These are phyloP conservation scores for Clarias pachynema DNA, from an alignment of 2,797 vertebrate species.

Conservation along the genomic window DNA sequence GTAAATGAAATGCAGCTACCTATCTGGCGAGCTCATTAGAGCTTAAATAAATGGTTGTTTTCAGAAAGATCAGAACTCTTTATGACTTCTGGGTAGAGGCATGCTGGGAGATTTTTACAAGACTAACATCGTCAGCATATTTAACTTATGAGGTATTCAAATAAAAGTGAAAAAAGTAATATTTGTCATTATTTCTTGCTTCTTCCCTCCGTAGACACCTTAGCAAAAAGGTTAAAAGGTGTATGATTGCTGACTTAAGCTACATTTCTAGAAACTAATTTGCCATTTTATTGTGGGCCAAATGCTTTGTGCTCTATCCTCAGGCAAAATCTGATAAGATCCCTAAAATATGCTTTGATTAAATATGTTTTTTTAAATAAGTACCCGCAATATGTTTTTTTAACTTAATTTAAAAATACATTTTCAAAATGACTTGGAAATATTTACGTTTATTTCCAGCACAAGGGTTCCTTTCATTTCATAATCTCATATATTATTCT, in stretches of 20 bases:
- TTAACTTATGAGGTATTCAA: not conserved
- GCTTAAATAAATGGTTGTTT: not conserved
- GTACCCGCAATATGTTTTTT: too few species aligned
- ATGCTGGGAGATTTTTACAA: conserved; percentile 13
- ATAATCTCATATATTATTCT: not conserved
- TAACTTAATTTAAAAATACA: too few species aligned
- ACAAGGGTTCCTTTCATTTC: too few species aligned
- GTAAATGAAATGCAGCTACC: not conserved
- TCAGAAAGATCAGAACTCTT: not conserved
- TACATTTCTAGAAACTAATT: not conserved
- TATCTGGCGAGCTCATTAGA: not conserved
- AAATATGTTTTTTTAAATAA: not conserved
- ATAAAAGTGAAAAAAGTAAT: not conserved
- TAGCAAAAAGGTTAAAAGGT: not conserved
- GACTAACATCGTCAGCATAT: not conserved
- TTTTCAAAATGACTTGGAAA: too few species aligned
- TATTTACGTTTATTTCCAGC: too few species aligned
- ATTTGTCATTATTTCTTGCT: not conserved
- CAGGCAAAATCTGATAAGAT: not conserved
- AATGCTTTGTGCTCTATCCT: not conserved
- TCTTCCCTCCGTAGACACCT: not conserved
- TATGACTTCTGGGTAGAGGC: not conserved
- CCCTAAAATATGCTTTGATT: not conserved
- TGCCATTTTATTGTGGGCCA: not conserved
- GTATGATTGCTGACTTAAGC: not conserved